Conservation (phyloP, 2,797 vertebrate genomes). For the Anabas testudineus region DNA sequence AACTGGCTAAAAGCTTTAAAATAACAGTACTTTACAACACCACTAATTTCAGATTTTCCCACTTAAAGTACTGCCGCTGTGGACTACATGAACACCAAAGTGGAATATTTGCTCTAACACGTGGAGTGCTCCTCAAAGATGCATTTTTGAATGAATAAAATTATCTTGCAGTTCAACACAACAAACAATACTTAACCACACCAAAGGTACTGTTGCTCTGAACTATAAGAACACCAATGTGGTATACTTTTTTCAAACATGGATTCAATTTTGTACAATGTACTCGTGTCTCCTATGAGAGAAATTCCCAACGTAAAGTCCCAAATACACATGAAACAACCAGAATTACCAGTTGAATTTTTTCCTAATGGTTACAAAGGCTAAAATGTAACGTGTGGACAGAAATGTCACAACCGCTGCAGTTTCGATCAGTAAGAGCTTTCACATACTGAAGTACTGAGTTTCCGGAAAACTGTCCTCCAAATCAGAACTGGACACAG, state of each 20-base stretch:
- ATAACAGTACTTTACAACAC: constrained; percentile 34
- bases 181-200: constrained; percentile 71
- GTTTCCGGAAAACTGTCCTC: constrained; percentile 26
- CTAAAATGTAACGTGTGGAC: constrained; percentile 46
- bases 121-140: constrained; percentile 49
- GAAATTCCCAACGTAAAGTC: constrained; percentile 65
- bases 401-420: constrained; percentile 48
- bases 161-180: constrained; percentile 55
- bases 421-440: constrained; percentile 27
- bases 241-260: constrained; percentile 69
- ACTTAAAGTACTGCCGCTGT: constrained; percentile 37
- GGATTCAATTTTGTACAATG: constrained; percentile 62
- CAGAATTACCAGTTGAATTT: constrained; percentile 46
- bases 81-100: constrained; percentile 60
- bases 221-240: constrained; percentile 80
- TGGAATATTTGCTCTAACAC: constrained; percentile 50
- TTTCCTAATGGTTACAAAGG: constrained; percentile 59
- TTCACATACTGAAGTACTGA: constrained; percentile 33
- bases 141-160: constrained; percentile 56
- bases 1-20: constrained; percentile 32
- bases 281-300: constrained; percentile 63
- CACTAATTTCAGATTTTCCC: constrained; percentile 42
- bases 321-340: constrained; percentile 64
- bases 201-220: constrained; percentile 63
- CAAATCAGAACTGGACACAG: constrained; percentile 29